Base-by-base conservation (phyloP, 2,888 invertebrate genomes). In the Drosophila percnosoma region DNA sequence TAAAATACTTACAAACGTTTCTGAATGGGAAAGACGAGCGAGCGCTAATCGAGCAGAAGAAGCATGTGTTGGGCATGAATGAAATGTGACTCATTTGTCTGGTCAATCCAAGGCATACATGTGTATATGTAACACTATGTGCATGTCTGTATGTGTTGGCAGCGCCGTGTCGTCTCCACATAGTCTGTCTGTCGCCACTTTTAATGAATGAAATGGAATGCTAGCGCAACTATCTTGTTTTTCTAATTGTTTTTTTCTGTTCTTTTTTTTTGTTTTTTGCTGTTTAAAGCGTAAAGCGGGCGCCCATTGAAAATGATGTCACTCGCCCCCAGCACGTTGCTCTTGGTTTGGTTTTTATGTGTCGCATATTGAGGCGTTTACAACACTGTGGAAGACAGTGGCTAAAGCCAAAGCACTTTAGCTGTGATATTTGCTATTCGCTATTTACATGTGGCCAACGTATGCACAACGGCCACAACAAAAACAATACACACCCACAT, bases 151-250 rank as follows among this genome's bases (percentile, higher is more conserved):
- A 27, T 70, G 49, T 70, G n/a, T 64, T 29, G 27, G 33, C 38
- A 61, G 69, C 64, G 67, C 68, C 68, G 68, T 61, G 62, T 72
- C 73, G 84, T 85, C 86, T 85, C 86, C 86, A 66, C 71, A 74
- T 75, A 75, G 82, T 77, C 82, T 73, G 87, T 88, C 82, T 82
- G 87, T 88, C 87, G 86, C 82, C 90, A 76, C 76, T 71, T 84
- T 90, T 89, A 88, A 89, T 90, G 89, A 88, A 90, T 90, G 90
- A 87, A 89, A 80, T 79, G 75, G 73, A 80, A 87, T 85, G 82
- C 80, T 84, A 73, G 71, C 66, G 70, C 66, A 62, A 76, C 78
- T 78, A 63, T 73, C 74, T 77, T 80, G 71, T 79, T 80, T 72
- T 57, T 74, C 78, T 83, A 81, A 86, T 88, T 88, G 86, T 66